Percentiles rank a stretch among this genome's conserved stretches.
phyloP scores from a whole-genome alignment of 1,140 invertebrate genomes.

The Eubasilissa regina region DNA sequence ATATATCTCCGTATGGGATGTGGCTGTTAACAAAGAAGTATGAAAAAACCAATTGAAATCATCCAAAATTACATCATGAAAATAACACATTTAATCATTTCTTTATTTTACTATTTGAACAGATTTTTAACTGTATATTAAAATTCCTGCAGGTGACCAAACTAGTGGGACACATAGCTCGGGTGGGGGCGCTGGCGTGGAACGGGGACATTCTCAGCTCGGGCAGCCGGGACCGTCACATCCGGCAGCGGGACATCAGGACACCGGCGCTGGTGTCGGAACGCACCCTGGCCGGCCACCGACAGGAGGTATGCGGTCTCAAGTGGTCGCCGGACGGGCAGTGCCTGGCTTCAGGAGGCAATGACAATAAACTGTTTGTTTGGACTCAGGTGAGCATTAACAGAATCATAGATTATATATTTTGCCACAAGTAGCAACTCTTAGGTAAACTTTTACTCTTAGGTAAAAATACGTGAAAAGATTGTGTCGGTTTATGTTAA shows the following conservation, averaged over 20 bases:
- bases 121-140: too few species aligned
- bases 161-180: constrained; percentile 92
- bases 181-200: constrained; percentile 97
- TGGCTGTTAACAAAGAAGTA: constrained; percentile 93
- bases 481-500: too few species aligned
- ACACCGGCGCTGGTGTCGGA: constrained; percentile 86
- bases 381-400: constrained; percentile 83
- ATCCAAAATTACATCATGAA: background rate
- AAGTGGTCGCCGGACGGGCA: constrained; percentile 99
- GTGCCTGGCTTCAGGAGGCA: constrained; percentile 97
- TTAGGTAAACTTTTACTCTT: too few species aligned
- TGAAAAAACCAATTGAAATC: background rate
- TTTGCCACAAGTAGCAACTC: too few species aligned
- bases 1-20: constrained; percentile 98
- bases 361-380: constrained; percentile 98
- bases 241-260: constrained; percentile 95
- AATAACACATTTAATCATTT: too few species aligned
- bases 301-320: constrained; percentile 98
- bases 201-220: constrained; percentile 98
- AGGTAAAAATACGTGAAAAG: too few species aligned
- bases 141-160: constrained; percentile 80
- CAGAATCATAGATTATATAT: too few species aligned
- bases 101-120: too few species aligned
- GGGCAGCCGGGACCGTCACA: constrained; percentile 94
- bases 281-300: constrained; percentile 89